phyloP scores from a whole-genome alignment of 2,888 invertebrate species.

The Odiellus spinosus region DNA sequence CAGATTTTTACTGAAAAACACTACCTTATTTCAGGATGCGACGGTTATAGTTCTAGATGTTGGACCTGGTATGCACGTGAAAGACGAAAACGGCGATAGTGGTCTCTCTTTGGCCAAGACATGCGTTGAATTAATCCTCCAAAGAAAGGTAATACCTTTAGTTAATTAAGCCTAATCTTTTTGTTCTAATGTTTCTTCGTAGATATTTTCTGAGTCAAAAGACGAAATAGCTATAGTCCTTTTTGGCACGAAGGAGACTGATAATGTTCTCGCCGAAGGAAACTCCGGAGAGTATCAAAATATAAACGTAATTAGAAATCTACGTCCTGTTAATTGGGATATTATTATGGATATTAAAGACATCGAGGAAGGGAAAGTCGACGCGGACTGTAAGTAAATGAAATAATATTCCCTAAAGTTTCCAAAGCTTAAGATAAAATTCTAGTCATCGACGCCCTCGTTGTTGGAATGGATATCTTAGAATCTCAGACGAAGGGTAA shows the following conservation, averaged over 20 bases:
- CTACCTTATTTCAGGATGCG: too few relatives aligned
- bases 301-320: conserved; percentile 38
- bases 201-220: conserved; percentile 48
- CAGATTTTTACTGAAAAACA: too few relatives aligned
- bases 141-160: neutral
- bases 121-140: neutral
- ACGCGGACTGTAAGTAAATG: conserved; percentile 40
- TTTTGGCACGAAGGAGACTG: conserved; percentile 44
- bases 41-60: neutral
- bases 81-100: neutral
- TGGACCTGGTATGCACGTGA: neutral
- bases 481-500: conserved; percentile 29
- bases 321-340: conserved; percentile 44
- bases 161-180: too few relatives aligned
- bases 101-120: neutral
- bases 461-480: conserved; percentile 31
- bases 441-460: conserved; percentile 29
- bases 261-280: conserved; percentile 31
- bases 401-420: neutral
- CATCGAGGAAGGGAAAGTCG: conserved; percentile 32
- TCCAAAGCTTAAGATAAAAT: neutral
- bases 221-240: conserved; percentile 47
- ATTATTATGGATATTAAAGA: conserved; percentile 36
- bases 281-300: conserved; percentile 34
- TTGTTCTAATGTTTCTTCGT: conserved; percentile 5